Evolutionary conservation across 1,140 invertebrate genomes (phyloP).

Genomic region (Andricus grossulariae): DNA sequence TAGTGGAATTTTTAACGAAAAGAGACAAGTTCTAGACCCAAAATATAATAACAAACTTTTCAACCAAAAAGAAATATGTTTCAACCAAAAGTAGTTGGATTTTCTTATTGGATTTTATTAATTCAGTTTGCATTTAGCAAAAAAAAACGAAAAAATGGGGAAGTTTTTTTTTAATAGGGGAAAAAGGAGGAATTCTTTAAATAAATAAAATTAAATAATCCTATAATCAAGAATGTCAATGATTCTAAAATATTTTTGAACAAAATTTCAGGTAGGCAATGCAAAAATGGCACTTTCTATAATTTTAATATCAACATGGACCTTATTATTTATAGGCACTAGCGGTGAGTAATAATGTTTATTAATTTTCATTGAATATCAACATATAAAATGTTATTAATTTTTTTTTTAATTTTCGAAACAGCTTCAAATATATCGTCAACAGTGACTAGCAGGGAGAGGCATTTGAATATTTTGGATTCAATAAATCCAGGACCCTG

Average conservation of each 20-base stretch:
- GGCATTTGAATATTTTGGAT: conserved; percentile 29
- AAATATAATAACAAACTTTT: too few species aligned
- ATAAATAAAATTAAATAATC: too few species aligned
- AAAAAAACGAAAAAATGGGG: too few species aligned
- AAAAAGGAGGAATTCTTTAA: too few species aligned
- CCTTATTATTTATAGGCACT: neutral
- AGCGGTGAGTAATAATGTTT: conserved; percentile 10
- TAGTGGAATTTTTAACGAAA: too few species aligned
- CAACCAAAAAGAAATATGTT: too few species aligned
- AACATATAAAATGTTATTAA: neutral
- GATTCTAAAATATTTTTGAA: neutral
- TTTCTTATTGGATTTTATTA: too few species aligned
- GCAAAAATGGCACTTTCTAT: neutral
- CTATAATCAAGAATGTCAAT: neutral
- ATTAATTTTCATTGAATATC: neutral
- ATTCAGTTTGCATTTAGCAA: neutral
- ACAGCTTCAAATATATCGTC: conserved; percentile 36
- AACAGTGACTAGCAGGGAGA: conserved; percentile 24
- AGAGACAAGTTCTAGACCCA: too few species aligned
- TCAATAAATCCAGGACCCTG: conserved; percentile 58
- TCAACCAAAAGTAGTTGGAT: too few species aligned
- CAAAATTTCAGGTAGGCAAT: conserved; percentile 3
- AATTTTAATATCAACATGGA: neutral
- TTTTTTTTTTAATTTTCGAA: conserved; percentile 31
- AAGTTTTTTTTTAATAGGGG: too few species aligned